Evolutionary conservation across 2,888 invertebrate species (phyloP), one percentile per base, ranked within the genome.

Genomic region (Acronicta aceris): DNA sequence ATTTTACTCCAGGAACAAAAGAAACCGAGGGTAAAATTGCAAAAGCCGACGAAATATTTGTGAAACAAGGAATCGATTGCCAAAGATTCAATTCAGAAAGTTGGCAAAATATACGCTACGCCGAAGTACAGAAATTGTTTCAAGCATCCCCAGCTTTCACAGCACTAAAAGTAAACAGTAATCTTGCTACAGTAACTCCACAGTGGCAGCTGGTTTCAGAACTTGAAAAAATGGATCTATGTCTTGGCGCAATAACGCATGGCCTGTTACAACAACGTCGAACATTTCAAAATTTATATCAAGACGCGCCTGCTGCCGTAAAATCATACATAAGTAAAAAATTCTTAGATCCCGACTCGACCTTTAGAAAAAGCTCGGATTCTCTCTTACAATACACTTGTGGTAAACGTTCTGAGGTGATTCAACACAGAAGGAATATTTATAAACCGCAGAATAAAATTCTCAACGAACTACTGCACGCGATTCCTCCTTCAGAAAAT

Each of bases 61-160:
- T 52, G 10, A 36, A 46, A 38, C 46, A 46, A 54, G 46, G 46
- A 12, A 25, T 54, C n/a, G 21, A 38, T 8, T 46, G 54, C 38
- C 46, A 46, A 46, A 45, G 45, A 46, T 40, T 54, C 10, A 36
- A 38, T 6, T 15, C n/a, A 4, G 38, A 54, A 6, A 27, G 7
- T 2, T 54, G 46, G 46, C 46, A 38, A 15, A 54, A 46, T n/a
- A 46, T 54, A 12, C 21, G 54, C 8, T 54, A 46, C 12, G 46
- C 46, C 1, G 54, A 54, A 46, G 46, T 46, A 2, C 54, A 54
- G 46, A 54, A 54, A 15, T 3, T 4, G 3, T 38, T 46, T 21
- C 21, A 54, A 16, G 54, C 54, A 15, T 38, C 40, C 1, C 54
- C 46, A 2, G 54, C 38, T 12, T 46, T 46, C 15, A 46, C 46